Conservation (phyloP, 2,113 vertebrate genomes). For the Odocoileus hemionus region DNA sequence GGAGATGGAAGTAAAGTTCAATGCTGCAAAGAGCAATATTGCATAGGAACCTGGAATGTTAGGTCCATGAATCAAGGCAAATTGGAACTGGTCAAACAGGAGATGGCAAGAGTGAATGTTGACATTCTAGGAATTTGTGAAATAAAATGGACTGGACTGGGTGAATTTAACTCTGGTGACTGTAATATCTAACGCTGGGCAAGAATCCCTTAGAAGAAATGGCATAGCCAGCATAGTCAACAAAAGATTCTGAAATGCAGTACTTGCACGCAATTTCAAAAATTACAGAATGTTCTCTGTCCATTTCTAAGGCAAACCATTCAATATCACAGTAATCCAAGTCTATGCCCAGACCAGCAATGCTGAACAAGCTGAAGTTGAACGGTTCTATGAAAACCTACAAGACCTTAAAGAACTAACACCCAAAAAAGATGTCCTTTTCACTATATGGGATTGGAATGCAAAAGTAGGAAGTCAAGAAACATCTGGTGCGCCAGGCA, state of each 20-base stretch:
- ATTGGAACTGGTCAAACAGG: not conserved
- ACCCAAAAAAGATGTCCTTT: not conserved
- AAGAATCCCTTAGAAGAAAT: not conserved
- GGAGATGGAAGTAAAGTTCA: not conserved
- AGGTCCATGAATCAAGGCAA: not conserved
- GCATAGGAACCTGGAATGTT: not conserved
- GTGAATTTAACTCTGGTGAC: not conserved
- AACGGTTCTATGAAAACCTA: not conserved
- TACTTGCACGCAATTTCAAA: not conserved
- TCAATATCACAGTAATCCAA: not conserved
- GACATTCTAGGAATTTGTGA: not conserved
- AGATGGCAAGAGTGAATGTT: not conserved
- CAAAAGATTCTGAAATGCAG: not conserved
- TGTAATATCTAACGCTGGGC: not conserved
- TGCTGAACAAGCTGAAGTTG: not conserved
- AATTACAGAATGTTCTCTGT: not conserved
- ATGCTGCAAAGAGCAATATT: not conserved
- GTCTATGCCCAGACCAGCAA: not conserved
- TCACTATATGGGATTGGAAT: not conserved
- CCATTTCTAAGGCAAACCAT: not conserved
- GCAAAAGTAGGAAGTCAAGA: not conserved
- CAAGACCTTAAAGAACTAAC: not conserved
- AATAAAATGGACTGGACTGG: not conserved
- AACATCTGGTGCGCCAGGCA: not conserved
- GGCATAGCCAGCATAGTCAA: not conserved